These are phyloP conservation scores for Phyllotis vaccarum DNA, from an alignment of 2,797 vertebrate species.

Conservation along the genomic window DNA sequence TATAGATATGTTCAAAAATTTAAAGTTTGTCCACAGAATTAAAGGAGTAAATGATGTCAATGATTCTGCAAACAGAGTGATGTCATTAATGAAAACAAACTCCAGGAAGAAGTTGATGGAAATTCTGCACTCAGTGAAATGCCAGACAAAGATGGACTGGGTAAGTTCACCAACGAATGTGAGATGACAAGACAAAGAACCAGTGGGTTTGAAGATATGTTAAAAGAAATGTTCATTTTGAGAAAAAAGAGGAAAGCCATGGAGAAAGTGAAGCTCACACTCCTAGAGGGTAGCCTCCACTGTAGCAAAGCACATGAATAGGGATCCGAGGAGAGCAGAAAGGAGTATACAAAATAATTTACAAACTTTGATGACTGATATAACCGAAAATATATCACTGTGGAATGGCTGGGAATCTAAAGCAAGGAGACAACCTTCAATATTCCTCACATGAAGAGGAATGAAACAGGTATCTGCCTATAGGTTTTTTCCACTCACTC, in stretches of 20 bases:
- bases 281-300: background rate
- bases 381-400: background rate
- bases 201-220: no score
- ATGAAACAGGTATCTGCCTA: no score
- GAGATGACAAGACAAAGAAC: background rate
- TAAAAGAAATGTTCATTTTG: slow-evolving; percentile 17
- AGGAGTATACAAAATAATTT: background rate
- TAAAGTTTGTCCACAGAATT: slow-evolving; percentile 27
- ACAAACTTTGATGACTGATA: background rate
- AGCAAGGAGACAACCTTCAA: background rate
- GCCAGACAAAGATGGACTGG: background rate
- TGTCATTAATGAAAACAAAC: background rate
- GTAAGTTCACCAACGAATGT: background rate
- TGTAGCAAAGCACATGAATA: background rate
- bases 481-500: background rate
- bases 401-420: background rate
- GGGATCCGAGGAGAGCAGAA: background rate
- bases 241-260: background rate
- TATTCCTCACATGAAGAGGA: background rate
- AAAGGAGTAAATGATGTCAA: background rate
- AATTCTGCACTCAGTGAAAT: background rate
- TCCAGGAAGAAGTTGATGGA: background rate
- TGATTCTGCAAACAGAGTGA: background rate
- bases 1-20: background rate
- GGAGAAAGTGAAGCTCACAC: background rate